These are phyloP conservation scores for Nylanderia fulva DNA, from an alignment of 1,140 invertebrate genomes.

Conservation along the genomic window DNA sequence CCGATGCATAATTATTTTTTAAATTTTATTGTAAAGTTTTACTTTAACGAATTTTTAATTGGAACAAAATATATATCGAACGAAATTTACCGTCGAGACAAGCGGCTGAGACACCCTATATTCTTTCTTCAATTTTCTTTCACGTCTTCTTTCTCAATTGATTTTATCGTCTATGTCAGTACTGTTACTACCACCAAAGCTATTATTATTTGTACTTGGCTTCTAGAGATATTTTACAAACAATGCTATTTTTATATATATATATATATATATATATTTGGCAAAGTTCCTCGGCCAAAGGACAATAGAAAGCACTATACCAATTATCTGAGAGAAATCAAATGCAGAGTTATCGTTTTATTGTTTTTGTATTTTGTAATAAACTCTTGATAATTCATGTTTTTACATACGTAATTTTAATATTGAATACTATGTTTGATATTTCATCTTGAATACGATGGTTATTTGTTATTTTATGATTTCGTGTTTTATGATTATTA, in stretches of 20 bases:
- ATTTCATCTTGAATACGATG: constrained; percentile 1
- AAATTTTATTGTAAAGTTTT: not conserved
- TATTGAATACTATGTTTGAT: constrained; percentile 6
- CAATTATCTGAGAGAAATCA: not conserved
- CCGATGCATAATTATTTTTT: not conserved
- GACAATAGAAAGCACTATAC: not conserved
- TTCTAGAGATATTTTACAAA: constrained; percentile 5
- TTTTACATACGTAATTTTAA: constrained; percentile 4
- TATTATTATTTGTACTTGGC: constrained; percentile 24
- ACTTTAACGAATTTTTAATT: not conserved
- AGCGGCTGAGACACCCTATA: not conserved
- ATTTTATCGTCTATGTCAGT: constrained; percentile 37
- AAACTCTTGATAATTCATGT: not conserved
- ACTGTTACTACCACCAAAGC: not conserved
- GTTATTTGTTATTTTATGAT: not conserved
- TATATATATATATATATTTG: not conserved
- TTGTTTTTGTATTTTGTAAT: constrained; percentile 13
- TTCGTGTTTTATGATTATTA: not conserved
- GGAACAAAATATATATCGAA: not conserved
- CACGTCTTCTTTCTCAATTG: constrained; percentile 14
- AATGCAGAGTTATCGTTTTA: not conserved
- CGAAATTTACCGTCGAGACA: not conserved
- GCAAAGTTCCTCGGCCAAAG: not conserved
- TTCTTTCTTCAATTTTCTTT: constrained; percentile 35
- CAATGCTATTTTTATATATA: not conserved